Percentiles rank a stretch among this genome's conserved stretches.
These are phyloP conservation scores for Perca schrenkii DNA, from an alignment of 2,113 vertebrate species.

Conservation along the genomic window DNA sequence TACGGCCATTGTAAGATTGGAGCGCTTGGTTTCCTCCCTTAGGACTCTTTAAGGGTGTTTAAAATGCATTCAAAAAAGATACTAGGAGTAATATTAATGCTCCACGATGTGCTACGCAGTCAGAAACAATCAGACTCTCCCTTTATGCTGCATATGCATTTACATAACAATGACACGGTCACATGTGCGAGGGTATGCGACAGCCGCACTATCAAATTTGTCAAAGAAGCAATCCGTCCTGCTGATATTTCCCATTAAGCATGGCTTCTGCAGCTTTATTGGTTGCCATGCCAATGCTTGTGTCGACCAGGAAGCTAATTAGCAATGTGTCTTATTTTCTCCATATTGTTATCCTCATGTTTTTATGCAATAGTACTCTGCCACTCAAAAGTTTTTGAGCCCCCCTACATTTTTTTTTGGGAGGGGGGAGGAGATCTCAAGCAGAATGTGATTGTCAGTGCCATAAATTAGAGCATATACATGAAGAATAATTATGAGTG, in stretches of 20 bases:
- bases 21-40: constrained; percentile 3
- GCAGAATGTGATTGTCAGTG: not conserved
- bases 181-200: not conserved
- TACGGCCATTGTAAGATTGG: constrained; percentile 15
- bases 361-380: constrained; percentile 44
- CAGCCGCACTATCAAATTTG: constrained; percentile 48
- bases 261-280: constrained; percentile 47
- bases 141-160: constrained; percentile 32
- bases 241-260: constrained; percentile 56
- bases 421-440: not conserved
- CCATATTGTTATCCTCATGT: constrained; percentile 29
- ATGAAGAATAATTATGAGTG: constrained; percentile 3
- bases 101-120: constrained; percentile 30
- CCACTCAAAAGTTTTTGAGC: constrained; percentile 40
- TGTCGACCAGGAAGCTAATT: constrained; percentile 67
- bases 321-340: constrained; percentile 53
- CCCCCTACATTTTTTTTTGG: not conserved
- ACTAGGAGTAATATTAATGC: constrained; percentile 11
- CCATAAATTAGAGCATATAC: not conserved
- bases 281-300: constrained; percentile 59
- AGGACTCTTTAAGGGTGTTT: constrained; percentile 61
- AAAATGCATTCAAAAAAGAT: constrained; percentile 43
- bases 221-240: constrained; percentile 33
- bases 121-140: constrained; percentile 32
- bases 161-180: constrained; percentile 26